These are phyloP conservation scores for Betta splendens DNA, from an alignment of 2,797 vertebrate species.

Conservation along the genomic window DNA sequence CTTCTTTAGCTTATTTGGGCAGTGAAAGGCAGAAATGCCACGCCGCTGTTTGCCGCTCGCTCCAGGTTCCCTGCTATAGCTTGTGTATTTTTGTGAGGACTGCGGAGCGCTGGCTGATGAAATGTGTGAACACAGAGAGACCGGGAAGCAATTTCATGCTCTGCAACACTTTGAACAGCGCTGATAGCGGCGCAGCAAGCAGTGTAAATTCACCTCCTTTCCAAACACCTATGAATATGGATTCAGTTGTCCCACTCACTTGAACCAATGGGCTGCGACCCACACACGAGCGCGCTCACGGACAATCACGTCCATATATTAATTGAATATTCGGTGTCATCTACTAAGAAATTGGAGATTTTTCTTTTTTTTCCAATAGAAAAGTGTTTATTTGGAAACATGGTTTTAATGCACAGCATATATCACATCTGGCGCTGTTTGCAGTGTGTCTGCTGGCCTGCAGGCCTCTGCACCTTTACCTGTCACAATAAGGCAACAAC, in stretches of 20 bases:
- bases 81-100: constrained; percentile 1
- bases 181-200: constrained; percentile 50
- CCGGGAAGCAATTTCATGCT: constrained; percentile 69
- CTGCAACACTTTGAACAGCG: constrained; percentile 61
- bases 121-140: constrained; percentile 48
- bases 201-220: constrained; percentile 42
- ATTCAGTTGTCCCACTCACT: constrained; percentile 64
- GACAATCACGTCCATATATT: constrained; percentile 20
- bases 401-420: constrained; percentile 60
- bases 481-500: constrained; percentile 9
- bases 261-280: constrained; percentile 56
- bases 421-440: constrained; percentile 8
- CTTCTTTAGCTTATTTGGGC: too few species aligned
- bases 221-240: constrained; percentile 58
- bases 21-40: too few species aligned
- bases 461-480: constrained; percentile 4
- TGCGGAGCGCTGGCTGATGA: constrained; percentile 30
- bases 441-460: neutral
- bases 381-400: constrained; percentile 77
- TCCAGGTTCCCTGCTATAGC: neutral
- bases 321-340: constrained; percentile 27
- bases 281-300: neutral
- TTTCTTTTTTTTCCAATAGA: constrained; percentile 58
- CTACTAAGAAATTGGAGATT: constrained; percentile 1
- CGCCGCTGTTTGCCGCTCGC: neutral